A percentile compares a stretch with the other conserved stretches of the same genome.
phyloP scores from a whole-genome alignment of 2,113 vertebrate genomes.

The Alces alces region DNA sequence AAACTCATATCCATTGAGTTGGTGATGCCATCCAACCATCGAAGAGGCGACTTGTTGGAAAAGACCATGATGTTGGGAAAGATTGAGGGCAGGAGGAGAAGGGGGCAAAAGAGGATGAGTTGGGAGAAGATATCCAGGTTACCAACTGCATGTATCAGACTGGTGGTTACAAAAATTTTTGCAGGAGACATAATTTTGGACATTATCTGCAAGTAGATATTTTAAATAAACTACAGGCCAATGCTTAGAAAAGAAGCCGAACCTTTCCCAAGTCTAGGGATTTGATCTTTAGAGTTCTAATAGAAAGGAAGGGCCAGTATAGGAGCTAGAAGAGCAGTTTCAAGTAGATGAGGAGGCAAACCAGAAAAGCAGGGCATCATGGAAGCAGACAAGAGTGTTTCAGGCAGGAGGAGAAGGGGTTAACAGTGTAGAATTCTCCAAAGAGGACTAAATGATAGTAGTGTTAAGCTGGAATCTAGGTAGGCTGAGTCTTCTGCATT shows the following conservation, averaged over 20 bases:
- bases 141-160: neutral
- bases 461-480: neutral
- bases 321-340: neutral
- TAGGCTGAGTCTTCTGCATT: neutral
- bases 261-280: neutral
- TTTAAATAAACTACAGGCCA: slow-evolving; percentile 14
- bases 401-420: neutral
- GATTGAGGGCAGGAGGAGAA: neutral
- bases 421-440: neutral
- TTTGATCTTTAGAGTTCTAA: neutral
- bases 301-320: neutral
- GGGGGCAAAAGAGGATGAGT: neutral
- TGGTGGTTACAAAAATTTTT: neutral
- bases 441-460: neutral
- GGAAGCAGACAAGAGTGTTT: neutral
- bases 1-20: neutral
- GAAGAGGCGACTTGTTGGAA: neutral
- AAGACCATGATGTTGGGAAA: neutral
- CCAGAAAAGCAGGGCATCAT: neutral
- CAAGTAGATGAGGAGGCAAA: neutral
- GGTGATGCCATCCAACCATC: neutral
- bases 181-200: neutral
- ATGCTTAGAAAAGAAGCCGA: neutral
- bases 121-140: neutral
- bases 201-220: neutral